Evolutionary conservation across 2,113 vertebrate species (phyloP), one percentile per base, ranked within the genome.

Genomic region (Tretioscincus oriximinensis): DNA sequence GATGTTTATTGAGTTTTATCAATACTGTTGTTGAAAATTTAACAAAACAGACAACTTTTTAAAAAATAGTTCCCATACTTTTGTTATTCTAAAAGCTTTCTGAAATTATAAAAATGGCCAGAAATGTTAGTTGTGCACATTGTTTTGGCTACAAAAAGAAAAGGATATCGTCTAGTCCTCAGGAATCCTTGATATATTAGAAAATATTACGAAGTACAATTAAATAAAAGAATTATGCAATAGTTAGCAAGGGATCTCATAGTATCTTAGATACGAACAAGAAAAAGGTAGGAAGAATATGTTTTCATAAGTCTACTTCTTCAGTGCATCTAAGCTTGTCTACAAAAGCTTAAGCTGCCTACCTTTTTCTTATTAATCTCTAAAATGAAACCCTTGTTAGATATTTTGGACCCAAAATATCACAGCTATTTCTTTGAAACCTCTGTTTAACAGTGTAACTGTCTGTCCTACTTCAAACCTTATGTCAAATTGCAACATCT

Each of bases 401-500:
- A 41, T 41, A 41, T 41, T 41, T 41, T 41, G 35, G 35, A 41
- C 35, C 35, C 35, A 2, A 41, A 41, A 41, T 41, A 41, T 4
- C 35, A 41, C 35, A 41, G 35, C 35, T 41, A 2, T 41, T 41
- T 41, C 35, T 41, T 41, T 41, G 35, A 41, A 41, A 41, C 5
- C 35, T 41, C 35, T 41, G 35, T 41, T 2, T 41, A 41, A 41
- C 35, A 41, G 35, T n/a, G n/a, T n/a, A n/a, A n/a, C 80, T 71
- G 82, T 61, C 89, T 77, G 84, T 88, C 88, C 78, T 85, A 66
- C 90, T 89, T 71, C 86, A 72, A 81, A 81, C 82, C 68, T 85
- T 89, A 31, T 90, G 9, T 51, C 49, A 51, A 51, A 14, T 2
- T 5, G 49, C 12, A 51, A 51, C 49, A 51, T 51, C 49, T 9